Conservation (phyloP, 2,888 invertebrate species). For the Balanococcus diminutus region DNA sequence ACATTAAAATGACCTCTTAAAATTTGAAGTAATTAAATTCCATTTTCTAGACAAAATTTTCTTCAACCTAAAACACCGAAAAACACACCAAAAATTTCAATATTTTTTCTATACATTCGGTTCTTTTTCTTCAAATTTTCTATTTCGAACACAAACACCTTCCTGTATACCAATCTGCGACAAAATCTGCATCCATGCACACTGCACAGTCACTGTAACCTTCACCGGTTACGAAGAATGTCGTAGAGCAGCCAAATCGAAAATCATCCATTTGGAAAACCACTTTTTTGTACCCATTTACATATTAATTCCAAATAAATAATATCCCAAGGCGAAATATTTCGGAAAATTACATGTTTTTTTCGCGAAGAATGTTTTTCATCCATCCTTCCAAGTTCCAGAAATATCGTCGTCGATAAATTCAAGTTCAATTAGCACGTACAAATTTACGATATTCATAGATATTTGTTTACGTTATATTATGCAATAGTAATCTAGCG, state of each 20-base stretch:
- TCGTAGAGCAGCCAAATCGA: background rate
- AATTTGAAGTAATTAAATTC: too few relatives aligned
- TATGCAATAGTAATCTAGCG: background rate
- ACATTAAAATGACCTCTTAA: too few relatives aligned
- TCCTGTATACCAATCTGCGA: background rate
- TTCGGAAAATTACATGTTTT: background rate
- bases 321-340: constrained; percentile 18
- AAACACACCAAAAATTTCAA: too few relatives aligned
- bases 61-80: too few relatives aligned
- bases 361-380: background rate
- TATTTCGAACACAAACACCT: background rate
- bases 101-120: too few relatives aligned
- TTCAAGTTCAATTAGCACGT: background rate
- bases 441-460: background rate
- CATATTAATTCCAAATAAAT: constrained; percentile 27
- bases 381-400: background rate
- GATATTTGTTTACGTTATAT: background rate
- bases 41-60: too few relatives aligned
- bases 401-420: background rate
- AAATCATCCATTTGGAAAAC: background rate
- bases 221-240: background rate
- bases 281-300: background rate
- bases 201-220: too few relatives aligned
- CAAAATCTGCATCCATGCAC: background rate
- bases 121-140: background rate